These are phyloP conservation scores for Eupithecia subumbrata DNA, from an alignment of 2,888 invertebrate genomes.

Conservation along the genomic window DNA sequence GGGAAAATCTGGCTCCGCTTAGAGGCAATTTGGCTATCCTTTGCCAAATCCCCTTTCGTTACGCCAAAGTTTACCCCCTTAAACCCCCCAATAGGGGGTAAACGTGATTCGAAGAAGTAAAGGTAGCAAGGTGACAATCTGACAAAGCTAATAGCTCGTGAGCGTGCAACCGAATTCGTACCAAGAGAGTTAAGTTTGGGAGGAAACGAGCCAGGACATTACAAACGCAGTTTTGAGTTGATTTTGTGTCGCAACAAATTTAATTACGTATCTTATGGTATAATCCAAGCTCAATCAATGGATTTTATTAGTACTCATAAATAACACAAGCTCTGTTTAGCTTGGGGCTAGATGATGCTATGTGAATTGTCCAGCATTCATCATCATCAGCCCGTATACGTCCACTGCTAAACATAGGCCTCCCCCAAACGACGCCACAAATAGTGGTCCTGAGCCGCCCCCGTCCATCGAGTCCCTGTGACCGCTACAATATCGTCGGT, in stretches of 20 bases:
- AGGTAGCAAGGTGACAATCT: constrained; percentile 20
- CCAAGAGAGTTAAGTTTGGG: not conserved
- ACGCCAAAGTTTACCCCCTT: not conserved
- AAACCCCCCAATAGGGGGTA: not conserved
- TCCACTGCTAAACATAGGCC: no score
- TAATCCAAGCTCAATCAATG: not conserved
- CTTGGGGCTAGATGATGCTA: no score
- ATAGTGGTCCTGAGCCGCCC: no score
- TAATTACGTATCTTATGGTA: no score
- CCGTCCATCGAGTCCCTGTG: no score
- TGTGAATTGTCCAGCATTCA: no score
- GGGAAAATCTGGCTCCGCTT: constrained; percentile 2
- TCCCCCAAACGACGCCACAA: no score
- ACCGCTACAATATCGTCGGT: no score
- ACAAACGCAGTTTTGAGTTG: not conserved
- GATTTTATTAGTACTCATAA: no score
- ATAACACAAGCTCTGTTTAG: no score
- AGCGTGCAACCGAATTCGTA: constrained; percentile 25
- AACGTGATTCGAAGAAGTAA: constrained; percentile 10
- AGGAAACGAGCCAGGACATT: not conserved
- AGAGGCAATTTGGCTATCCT: constrained; percentile 7
- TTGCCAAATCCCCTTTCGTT: not conserved
- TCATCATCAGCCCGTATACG: no score
- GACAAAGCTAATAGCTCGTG: constrained; percentile 36
- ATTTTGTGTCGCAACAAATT: not conserved